Percentiles rank a stretch among this genome's conserved stretches.
These are phyloP conservation scores for Triplophysa siluroides DNA, from an alignment of 2,113 vertebrate species.

Conservation along the genomic window DNA sequence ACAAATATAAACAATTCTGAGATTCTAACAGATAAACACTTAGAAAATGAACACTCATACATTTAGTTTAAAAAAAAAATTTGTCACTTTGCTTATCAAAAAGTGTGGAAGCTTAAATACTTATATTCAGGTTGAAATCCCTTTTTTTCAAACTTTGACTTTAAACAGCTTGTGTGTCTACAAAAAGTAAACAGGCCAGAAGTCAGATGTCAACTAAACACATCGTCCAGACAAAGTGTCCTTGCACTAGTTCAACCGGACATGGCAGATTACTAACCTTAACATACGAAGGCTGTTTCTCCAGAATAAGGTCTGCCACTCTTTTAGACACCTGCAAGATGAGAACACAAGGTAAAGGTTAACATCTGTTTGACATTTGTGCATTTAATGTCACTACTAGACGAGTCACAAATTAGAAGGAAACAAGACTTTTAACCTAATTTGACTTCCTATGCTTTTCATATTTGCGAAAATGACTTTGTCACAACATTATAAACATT, in stretches of 20 bases:
- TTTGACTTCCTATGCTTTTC: neutral
- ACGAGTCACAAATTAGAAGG: neutral
- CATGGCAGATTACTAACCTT: conserved; percentile 80
- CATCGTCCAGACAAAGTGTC: neutral
- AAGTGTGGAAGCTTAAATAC: too few species aligned
- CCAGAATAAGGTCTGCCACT: conserved; percentile 97
- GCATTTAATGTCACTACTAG: neutral
- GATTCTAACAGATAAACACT: too few species aligned
- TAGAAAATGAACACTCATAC: too few species aligned
- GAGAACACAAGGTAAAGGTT: conserved; percentile 34
- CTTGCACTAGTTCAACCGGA: neutral
- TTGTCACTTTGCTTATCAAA: too few species aligned
- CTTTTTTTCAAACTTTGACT: too few species aligned
- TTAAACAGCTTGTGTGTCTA: too few species aligned
- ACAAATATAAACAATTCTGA: too few species aligned
- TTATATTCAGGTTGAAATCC: neutral
- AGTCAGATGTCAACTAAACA: neutral
- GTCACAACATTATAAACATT: conserved; percentile 3
- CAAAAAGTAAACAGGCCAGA: neutral
- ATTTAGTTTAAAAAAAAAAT: too few species aligned
- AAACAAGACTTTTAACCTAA: neutral
- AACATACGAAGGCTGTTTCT: conserved; percentile 97
- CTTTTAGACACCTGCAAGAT: conserved; percentile 91
- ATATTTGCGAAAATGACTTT: neutral
- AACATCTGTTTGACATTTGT: conserved; percentile 15